Evolutionary conservation across 2,113 vertebrate genomes (phyloP), one percentile per base, ranked within the genome.

Genomic region (Jacana jacana): DNA sequence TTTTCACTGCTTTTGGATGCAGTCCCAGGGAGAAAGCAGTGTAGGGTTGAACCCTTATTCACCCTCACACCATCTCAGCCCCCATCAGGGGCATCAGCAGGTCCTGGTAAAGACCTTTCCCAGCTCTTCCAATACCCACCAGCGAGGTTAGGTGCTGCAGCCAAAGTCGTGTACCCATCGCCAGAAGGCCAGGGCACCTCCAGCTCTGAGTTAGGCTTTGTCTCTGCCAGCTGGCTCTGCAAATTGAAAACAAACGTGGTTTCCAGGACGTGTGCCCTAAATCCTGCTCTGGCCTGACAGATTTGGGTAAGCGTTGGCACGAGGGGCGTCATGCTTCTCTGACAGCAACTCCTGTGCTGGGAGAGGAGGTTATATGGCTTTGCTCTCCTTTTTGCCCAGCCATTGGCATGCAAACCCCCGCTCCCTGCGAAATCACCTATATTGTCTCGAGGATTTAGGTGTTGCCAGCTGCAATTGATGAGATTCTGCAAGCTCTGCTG

Each of bases 401-500:
- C 10, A 58, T 33, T 86, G 78, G 71, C 1, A 3, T 76, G 94
- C 60, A 87, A 94, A 86, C 11, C 8, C 58, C 49, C 5, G 5
- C 84, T 89, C 89, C 83, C 81, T 65, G 19, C 51, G 95, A 95
- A 92, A 97, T 83, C 94, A 95, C 39, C 66, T 44, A 89, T 52
- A 96, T 97, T 97, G 93, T 93, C 69, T 63, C 0, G 44, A 95
- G 94, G 87, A 79, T 65, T 94, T 94, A 82, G 28, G 71, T 71
- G 35, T 82, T 44, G 81, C 89, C 86, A 84, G 54, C 79, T 68
- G 81, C 79, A 87, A 91, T 95, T 86, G 78, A 86, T 95, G 91
- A 88, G 93, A 86, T 60, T 57, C 87, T 28, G 70, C 91, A 86
- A 28, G 17, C 97, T 97, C 90, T 88, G 96, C 93, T 95, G 96